Percentiles rank a stretch among this genome's conserved stretches.
phyloP scores from a whole-genome alignment of 2,888 invertebrate genomes.

The Liodrosophila aerea region DNA sequence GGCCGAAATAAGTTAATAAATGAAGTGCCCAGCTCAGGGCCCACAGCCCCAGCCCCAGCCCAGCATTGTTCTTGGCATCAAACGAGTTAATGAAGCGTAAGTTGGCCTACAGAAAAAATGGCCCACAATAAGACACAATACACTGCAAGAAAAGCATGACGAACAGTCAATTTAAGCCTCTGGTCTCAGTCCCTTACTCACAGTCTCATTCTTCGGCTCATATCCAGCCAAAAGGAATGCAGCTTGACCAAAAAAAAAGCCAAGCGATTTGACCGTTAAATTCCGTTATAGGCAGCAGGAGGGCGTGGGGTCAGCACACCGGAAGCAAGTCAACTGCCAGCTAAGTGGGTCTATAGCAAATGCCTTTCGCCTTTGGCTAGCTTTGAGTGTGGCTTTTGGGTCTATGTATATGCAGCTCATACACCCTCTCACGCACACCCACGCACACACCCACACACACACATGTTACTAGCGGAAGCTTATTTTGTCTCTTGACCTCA shows the following conservation, averaged over 20 bases:
- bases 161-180: too few species aligned
- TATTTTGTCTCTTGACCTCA: conserved; percentile 75
- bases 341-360: conserved; percentile 34
- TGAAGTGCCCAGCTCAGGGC: conserved; percentile 35
- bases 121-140: background rate
- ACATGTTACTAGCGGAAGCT: conserved; percentile 54
- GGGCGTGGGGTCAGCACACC: conserved; percentile 3
- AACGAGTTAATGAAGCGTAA: conserved; percentile 71
- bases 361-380: conserved; percentile 7
- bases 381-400: too few species aligned
- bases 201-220: background rate
- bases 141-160: too few species aligned
- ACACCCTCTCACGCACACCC: conserved; percentile 14
- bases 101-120: conserved; percentile 14
- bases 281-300: conserved; percentile 31
- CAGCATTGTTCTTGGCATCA: conserved; percentile 46
- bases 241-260: conserved; percentile 56
- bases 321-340: conserved; percentile 25
- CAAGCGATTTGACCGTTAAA: conserved; percentile 73
- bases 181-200: background rate
- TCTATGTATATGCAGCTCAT: background rate
- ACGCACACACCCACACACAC: conserved; percentile 12
- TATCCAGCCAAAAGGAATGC: conserved; percentile 33
- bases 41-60: background rate
- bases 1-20: conserved; percentile 33